Conservation (phyloP, 2,888 invertebrate genomes). For the Aphidius colemani region DNA sequence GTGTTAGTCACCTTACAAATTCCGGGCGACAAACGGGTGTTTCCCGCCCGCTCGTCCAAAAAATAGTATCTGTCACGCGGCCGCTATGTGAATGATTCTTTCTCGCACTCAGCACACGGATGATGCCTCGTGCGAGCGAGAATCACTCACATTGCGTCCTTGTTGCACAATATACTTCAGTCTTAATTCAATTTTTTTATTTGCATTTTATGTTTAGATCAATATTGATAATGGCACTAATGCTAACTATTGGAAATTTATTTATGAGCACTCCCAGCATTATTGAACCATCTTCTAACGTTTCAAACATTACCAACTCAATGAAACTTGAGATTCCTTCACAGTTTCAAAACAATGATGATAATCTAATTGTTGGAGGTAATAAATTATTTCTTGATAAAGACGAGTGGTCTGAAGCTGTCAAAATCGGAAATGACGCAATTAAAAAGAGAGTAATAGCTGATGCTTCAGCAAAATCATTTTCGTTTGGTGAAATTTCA, state of each 20-base stretch:
- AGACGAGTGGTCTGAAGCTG: slow-evolving; percentile 62
- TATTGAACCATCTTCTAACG: slow-evolving; percentile 45
- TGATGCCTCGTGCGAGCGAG: too few species aligned
- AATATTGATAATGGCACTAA: slow-evolving; percentile 62
- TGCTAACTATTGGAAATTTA: slow-evolving; percentile 60
- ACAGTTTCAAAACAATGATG: neutral
- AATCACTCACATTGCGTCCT: too few species aligned
- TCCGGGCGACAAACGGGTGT: too few species aligned
- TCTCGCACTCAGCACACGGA: too few species aligned
- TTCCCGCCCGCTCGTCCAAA: too few species aligned
- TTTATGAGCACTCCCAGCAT: slow-evolving; percentile 52
- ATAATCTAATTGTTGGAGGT: slow-evolving; percentile 27
- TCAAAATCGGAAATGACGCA: slow-evolving; percentile 65
- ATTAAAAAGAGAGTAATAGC: slow-evolving; percentile 64
- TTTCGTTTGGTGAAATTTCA: slow-evolving; percentile 63
- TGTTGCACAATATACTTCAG: too few species aligned
- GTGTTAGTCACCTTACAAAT: too few species aligned
- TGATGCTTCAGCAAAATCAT: slow-evolving; percentile 62
- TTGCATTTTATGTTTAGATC: slow-evolving; percentile 44
- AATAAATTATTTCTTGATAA: slow-evolving; percentile 45
- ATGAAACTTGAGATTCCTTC: slow-evolving; percentile 28
- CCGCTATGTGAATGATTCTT: too few species aligned
- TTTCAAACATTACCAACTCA: slow-evolving; percentile 43
- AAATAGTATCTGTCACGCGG: too few species aligned
- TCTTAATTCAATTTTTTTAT: too few species aligned